Percentiles rank a stretch among this genome's conserved stretches.
phyloP scores from a whole-genome alignment of 2,113 vertebrate species.

The Paracanthobrama guichenoti region DNA sequence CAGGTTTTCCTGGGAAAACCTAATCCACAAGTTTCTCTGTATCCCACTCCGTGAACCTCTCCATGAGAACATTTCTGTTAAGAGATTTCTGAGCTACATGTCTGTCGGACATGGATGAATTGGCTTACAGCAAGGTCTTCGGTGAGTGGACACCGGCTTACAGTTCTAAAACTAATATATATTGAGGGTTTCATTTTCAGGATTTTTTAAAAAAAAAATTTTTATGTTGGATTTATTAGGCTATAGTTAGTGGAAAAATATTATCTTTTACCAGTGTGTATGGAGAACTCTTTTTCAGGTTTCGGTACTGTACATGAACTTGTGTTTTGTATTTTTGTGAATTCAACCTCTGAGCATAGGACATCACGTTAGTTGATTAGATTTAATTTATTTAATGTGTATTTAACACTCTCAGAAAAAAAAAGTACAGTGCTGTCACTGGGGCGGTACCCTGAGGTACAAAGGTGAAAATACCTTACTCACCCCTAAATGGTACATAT shows the following conservation, averaged over 20 bases:
- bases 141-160: not conserved
- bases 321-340: not conserved
- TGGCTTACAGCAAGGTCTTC: not conserved
- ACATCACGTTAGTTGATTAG: too few relatives aligned
- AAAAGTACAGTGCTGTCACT: too few relatives aligned
- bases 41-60: not conserved
- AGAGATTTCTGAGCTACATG: constrained; percentile 10
- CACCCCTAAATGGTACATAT: too few relatives aligned
- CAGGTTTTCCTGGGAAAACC: constrained; percentile 15
- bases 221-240: not conserved
- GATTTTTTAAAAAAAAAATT: not conserved
- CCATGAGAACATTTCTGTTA: not conserved
- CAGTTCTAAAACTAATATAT: not conserved
- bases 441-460: too few relatives aligned
- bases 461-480: too few relatives aligned
- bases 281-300: not conserved
- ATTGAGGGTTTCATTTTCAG: constrained; percentile 8
- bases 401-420: too few relatives aligned
- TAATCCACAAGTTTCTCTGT: constrained; percentile 29
- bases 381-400: too few relatives aligned
- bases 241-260: not conserved
- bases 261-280: not conserved
- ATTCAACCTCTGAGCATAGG: not conserved
- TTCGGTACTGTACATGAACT: not conserved
- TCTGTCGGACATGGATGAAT: constrained; percentile 7